A percentile compares a stretch with the other conserved stretches of the same genome.
These are phyloP conservation scores for Congeria kusceri DNA, from an alignment of 2,888 invertebrate genomes.

Conservation along the genomic window DNA sequence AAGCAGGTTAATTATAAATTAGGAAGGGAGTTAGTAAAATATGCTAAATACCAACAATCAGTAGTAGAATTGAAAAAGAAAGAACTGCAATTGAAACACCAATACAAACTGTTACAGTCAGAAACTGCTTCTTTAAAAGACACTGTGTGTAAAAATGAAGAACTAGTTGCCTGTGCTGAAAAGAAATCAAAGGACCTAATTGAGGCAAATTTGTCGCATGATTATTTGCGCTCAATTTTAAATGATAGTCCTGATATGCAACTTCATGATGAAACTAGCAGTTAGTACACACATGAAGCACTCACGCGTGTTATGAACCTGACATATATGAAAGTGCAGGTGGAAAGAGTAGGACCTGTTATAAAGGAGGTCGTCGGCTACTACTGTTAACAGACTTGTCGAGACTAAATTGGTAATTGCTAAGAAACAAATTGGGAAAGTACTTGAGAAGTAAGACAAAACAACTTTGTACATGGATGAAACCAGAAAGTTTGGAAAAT, in stretches of 20 bases:
- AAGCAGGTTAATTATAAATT: conserved; percentile 5
- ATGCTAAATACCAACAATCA: conserved; percentile 23
- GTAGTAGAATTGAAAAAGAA: neutral
- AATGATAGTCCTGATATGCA: no score
- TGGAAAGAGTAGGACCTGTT: conserved; percentile 49
- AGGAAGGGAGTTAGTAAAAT: conserved; percentile 5
- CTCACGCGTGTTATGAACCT: conserved; percentile 55
- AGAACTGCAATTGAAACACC: conserved; percentile 1
- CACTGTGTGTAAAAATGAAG: neutral
- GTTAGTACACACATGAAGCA: neutral
- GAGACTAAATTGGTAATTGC: conserved; percentile 42
- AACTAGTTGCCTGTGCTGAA: neutral
- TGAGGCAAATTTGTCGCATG: conserved; percentile 18
- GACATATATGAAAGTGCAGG: conserved; percentile 49
- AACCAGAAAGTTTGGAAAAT: conserved; percentile 57
- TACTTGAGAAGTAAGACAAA: conserved; percentile 12
- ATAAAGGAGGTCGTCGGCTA: conserved; percentile 38
- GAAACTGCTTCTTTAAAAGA: conserved; percentile 11
- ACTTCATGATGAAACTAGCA: conserved; percentile 21
- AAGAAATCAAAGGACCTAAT: neutral
- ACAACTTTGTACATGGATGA: conserved; percentile 61
- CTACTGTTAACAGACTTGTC: conserved; percentile 53
- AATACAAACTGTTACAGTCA: neutral
- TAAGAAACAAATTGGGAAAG: conserved; percentile 36
- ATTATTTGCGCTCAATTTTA: neutral